phyloP scores from a whole-genome alignment of 1,140 invertebrate genomes.

The Pogonognathellus flavescens region DNA sequence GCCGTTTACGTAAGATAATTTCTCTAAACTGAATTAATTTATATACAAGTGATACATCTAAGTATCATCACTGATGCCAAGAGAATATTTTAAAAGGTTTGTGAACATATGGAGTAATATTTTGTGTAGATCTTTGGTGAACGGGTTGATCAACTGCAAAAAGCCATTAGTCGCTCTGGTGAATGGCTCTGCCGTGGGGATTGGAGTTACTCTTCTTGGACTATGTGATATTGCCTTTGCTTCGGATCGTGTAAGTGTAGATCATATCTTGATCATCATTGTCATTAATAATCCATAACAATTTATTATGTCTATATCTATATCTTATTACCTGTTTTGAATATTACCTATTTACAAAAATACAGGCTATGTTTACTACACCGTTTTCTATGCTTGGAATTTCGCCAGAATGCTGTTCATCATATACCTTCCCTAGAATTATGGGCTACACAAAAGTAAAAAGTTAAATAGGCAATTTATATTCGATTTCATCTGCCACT shows the following conservation, averaged over 20 bases:
- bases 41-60: no score
- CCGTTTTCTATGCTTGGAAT: conserved; percentile 75
- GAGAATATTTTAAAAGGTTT: not conserved
- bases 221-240: conserved; percentile 39
- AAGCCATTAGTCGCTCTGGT: conserved; percentile 52
- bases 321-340: not conserved
- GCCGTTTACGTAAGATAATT: not conserved
- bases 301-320: not conserved
- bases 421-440: conserved; percentile 74
- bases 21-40: not conserved
- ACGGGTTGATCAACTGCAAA: conserved; percentile 20
- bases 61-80: not conserved
- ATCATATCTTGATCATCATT: not conserved
- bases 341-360: not conserved
- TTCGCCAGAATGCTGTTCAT: conserved; percentile 76
- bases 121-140: conserved; percentile 44
- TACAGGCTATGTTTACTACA: conserved; percentile 77
- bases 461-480: not conserved
- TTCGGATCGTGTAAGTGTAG: not conserved
- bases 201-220: conserved; percentile 50
- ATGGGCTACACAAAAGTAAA: conserved; percentile 74
- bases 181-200: conserved; percentile 40
- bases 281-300: not conserved
- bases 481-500: not conserved
- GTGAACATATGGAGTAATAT: not conserved